Conservation (phyloP, 2,888 invertebrate genomes). For the Agrochola lota region DNA sequence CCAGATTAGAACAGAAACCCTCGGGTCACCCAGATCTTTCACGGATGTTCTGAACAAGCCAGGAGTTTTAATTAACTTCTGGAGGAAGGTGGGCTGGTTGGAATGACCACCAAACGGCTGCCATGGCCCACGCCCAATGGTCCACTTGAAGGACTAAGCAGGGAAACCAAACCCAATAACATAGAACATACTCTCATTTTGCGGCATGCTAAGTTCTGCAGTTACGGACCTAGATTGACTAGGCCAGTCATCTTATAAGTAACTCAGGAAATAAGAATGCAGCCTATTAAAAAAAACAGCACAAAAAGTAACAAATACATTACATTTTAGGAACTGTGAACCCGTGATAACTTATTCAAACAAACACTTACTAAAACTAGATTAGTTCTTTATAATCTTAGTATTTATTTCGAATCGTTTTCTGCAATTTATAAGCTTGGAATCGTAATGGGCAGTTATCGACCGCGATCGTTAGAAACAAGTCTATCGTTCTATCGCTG, state of each 20-base stretch:
- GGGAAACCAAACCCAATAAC: no score
- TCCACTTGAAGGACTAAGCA: no score
- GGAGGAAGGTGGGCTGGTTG: no score
- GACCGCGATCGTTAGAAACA: conserved; percentile 44
- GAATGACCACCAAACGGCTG: no score
- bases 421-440: conserved; percentile 49
- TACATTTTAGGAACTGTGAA: no score
- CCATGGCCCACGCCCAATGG: no score
- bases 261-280: neutral
- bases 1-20: no score
- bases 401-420: conserved; percentile 48
- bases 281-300: neutral
- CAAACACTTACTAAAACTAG: conserved; percentile 27
- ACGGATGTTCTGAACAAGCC: no score
- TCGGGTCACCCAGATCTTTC: no score
- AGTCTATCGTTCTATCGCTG: conserved; percentile 39
- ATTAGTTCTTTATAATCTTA: conserved; percentile 36
- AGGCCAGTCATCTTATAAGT: neutral
- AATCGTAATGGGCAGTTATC: conserved; percentile 58
- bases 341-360: conserved; percentile 22
- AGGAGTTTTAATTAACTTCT: no score
- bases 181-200: neutral
- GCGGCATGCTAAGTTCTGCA: neutral
- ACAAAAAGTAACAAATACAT: neutral
- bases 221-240: neutral